A percentile compares a stretch with the other conserved stretches of the same genome.
These are phyloP conservation scores for Catajapyx aquilonaris DNA, from an alignment of 1,140 invertebrate genomes.

Conservation along the genomic window DNA sequence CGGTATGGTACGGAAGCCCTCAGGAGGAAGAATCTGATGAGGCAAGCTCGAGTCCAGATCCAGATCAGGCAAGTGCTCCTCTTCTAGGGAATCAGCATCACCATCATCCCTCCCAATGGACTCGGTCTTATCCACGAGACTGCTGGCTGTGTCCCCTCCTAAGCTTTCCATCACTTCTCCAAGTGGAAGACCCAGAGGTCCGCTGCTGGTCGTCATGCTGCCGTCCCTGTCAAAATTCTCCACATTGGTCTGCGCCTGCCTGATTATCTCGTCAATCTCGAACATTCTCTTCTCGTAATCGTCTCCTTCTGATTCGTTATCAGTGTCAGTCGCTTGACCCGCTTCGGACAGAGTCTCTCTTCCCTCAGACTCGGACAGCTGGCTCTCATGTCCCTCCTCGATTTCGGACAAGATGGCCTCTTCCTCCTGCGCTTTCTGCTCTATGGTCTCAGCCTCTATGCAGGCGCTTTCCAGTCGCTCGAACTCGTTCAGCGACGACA, in stretches of 20 bases:
- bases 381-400: conserved; percentile 39
- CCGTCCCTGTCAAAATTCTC: conserved; percentile 29
- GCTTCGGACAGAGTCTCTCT: conserved; percentile 38
- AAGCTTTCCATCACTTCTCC: conserved; percentile 13
- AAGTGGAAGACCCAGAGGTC: not conserved
- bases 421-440: conserved; percentile 63
- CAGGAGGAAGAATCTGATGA: conserved; percentile 10
- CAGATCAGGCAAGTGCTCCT: conserved; percentile 24
- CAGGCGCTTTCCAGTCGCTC: conserved; percentile 78
- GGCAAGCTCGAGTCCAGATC: conserved; percentile 18
- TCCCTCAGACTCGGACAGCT: conserved; percentile 38
- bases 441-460: conserved; percentile 55
- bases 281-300: conserved; percentile 48
- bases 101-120: conserved; percentile 23
- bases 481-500: conserved; percentile 86
- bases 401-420: conserved; percentile 56
- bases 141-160: conserved; percentile 19
- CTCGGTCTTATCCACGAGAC: conserved; percentile 20
- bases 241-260: conserved; percentile 43
- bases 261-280: conserved; percentile 51
- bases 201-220: not conserved
- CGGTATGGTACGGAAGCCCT: conserved; percentile 8
- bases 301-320: conserved; percentile 26
- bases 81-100: conserved; percentile 19
- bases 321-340: conserved; percentile 21